Base-by-base conservation (phyloP, 2,797 vertebrate species). In the Diplodus puntazzo region DNA sequence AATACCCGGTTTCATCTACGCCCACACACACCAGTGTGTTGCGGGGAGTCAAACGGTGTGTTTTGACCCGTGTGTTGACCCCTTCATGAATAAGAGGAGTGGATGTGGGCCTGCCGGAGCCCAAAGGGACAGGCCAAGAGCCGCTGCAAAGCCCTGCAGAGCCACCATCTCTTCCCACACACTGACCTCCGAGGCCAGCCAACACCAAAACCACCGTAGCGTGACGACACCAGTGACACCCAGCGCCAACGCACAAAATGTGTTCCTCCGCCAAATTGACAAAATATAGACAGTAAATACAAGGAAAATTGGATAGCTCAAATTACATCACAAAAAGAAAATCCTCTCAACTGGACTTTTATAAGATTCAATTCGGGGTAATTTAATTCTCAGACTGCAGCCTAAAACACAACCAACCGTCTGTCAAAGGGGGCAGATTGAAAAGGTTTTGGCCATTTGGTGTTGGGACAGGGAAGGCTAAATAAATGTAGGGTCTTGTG, bases 251-350 rank as follows among this genome's bases (percentile, higher is more conserved):
- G 89, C 86, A 76, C 88, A 70, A 80, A 76, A 86, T 89, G 62
- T 88, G 92, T 91, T 92, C 92, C 88, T 87, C 90, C 81, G 87
- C 90, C 93, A 96, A 95, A 95, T 94, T 95, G 94, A 95, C 94
- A 95, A 95, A 93, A 95, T 93, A 94, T 91, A 95, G 94, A 93
- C 90, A 92, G 93, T 95, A 95, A 95, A 95, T 94, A 94, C 89
- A 85, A 89, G 83, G 93, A 95, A 94, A 95, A 96, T 96, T 95
- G 94, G 94, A 95, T 92, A 62, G 90, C 90, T 94, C 88, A 92
- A 93, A 95, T 95, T 91, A 95, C 92, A 94, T 90, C 88, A 91
- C 67, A 84, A 92, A 94, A 85, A 94, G 86, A 93, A 92, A 92
- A 94, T 89, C 91, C 91, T 75, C 87, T 88, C 92, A 86, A 94